phyloP scores from a whole-genome alignment of 2,113 vertebrate species.

The Cavia aperea region DNA sequence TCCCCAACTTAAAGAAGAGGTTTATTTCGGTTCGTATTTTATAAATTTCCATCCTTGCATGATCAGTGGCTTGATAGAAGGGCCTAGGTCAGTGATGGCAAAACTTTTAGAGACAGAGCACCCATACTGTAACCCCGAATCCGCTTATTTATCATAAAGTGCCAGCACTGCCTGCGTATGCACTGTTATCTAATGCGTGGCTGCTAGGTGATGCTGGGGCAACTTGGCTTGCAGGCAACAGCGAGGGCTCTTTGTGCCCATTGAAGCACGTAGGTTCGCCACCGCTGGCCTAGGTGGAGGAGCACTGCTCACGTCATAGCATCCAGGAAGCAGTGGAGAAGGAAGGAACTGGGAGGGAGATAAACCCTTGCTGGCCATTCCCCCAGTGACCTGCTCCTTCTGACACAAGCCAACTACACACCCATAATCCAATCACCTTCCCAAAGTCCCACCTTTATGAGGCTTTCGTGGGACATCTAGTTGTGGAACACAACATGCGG shows the following conservation, averaged over 20 bases:
- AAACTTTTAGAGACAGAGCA: background rate
- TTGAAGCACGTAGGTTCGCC: background rate
- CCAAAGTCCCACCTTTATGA: background rate
- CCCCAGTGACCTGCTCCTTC: background rate
- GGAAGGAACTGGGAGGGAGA: background rate
- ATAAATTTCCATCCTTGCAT: background rate
- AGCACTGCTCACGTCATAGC: background rate
- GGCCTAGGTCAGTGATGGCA: background rate
- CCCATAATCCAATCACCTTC: background rate
- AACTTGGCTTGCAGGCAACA: background rate
- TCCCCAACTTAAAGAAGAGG: background rate
- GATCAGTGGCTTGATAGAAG: background rate
- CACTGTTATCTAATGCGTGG: background rate
- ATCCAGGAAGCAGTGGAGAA: background rate
- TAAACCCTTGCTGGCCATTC: background rate
- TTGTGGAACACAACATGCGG: too few relatives aligned
- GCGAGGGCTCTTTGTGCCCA: too few relatives aligned
- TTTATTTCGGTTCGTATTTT: background rate
- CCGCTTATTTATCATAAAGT: background rate
- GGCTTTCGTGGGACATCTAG: background rate
- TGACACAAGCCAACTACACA: background rate
- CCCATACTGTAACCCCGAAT: background rate
- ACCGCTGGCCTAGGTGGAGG: background rate
- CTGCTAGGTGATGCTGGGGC: background rate
- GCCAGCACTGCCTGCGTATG: background rate